These are phyloP conservation scores for Pogona vitticeps DNA, from an alignment of 2,113 vertebrate species.

Conservation along the genomic window DNA sequence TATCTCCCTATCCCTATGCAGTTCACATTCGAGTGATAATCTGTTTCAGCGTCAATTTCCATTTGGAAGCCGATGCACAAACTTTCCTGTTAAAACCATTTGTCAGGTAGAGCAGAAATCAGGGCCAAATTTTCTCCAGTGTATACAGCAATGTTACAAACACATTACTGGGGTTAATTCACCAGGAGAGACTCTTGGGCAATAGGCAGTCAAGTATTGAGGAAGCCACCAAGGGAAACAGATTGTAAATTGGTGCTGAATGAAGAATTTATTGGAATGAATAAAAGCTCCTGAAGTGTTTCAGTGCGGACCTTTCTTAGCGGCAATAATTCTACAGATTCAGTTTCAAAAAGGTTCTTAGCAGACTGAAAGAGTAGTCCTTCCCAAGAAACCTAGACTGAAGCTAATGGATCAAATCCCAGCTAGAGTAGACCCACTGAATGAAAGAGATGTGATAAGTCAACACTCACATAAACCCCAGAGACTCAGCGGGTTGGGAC, in stretches of 20 bases:
- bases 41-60: background rate
- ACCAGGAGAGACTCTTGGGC: background rate
- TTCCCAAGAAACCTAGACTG: background rate
- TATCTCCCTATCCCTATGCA: background rate
- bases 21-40: background rate
- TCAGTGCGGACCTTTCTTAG: background rate
- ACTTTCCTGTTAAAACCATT: background rate
- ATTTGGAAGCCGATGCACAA: background rate
- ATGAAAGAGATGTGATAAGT: no score
- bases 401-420: no score
- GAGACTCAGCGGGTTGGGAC: no score
- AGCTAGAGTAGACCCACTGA: no score
- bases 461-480: no score
- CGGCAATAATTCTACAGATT: background rate
- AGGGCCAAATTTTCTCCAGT: background rate
- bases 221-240: background rate
- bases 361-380: background rate
- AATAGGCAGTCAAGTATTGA: slow-evolving; percentile 8
- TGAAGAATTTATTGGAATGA: slow-evolving; percentile 1
- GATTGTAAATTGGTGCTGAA: background rate
- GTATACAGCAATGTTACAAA: background rate
- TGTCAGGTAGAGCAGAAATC: background rate
- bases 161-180: slow-evolving; percentile 22
- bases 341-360: background rate
- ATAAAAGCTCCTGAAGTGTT: background rate